These are phyloP conservation scores for Botia almorhae DNA, from an alignment of 2,797 vertebrate genomes.

Conservation along the genomic window DNA sequence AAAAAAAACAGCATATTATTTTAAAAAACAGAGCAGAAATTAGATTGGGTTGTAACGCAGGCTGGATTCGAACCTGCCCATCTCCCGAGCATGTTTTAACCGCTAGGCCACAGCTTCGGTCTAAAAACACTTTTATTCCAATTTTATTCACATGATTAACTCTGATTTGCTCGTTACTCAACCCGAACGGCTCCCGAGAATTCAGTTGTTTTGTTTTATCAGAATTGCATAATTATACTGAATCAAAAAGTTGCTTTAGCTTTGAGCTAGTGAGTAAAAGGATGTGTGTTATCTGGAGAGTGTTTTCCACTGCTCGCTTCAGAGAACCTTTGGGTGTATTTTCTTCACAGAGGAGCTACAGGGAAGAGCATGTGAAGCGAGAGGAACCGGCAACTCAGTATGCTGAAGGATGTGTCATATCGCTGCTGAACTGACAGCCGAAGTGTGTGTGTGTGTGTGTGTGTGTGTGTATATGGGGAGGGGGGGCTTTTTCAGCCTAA, in stretches of 20 bases:
- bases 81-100: background rate
- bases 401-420: conserved; percentile 71
- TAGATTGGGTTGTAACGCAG: conserved; percentile 16
- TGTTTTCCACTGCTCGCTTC: conserved; percentile 12
- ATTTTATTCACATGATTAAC: background rate
- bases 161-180: conserved; percentile 7
- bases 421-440: conserved; percentile 70
- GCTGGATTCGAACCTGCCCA: conserved; percentile 23
- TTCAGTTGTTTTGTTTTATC: background rate
- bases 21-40: conserved; percentile 13
- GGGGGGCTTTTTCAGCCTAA: conserved; percentile 62
- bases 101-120: background rate
- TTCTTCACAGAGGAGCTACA: conserved; percentile 38
- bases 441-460: conserved; percentile 16
- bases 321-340: conserved; percentile 28
- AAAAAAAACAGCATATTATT: background rate
- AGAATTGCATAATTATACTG: conserved; percentile 19
- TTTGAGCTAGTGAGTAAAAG: conserved; percentile 11
- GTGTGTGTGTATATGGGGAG: background rate
- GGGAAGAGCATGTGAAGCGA: conserved; percentile 61
- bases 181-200: background rate
- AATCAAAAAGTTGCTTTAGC: conserved; percentile 28
- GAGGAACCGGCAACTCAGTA: conserved; percentile 65
- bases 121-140: background rate
- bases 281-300: conserved; percentile 28